These are phyloP conservation scores for Phacellophora camtschatica DNA, from an alignment of 30 jellyfish, hydroid and myxozoan genomes.

Conservation along the genomic window DNA sequence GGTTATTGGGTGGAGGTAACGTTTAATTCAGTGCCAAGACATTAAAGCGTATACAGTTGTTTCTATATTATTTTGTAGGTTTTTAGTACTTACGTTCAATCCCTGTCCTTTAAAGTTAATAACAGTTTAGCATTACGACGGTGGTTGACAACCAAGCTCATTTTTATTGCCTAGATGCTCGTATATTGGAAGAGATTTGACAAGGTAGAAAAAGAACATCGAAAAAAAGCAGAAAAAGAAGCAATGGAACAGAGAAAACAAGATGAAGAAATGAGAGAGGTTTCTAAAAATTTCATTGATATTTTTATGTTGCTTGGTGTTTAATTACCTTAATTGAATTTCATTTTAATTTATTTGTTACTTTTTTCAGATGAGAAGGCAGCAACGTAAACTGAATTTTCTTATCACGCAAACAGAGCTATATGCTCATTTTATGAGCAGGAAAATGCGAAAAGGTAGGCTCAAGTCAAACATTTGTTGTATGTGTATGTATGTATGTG, in stretches of 20 bases:
- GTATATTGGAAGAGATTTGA: conserved; percentile 93
- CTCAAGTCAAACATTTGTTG: too few relatives aligned
- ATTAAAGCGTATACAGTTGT: too few relatives aligned
- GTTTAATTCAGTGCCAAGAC: too few relatives aligned
- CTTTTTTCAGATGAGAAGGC: conserved; percentile 86
- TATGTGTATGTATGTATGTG: too few relatives aligned
- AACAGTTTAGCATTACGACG: too few relatives aligned
- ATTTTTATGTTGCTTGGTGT: neutral
- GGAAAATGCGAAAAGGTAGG: conserved; percentile 93
- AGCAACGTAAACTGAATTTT: conserved; percentile 91
- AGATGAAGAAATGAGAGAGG: conserved; percentile 98
- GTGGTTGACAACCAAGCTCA: neutral
- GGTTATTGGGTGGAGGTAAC: too few relatives aligned
- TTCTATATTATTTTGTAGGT: too few relatives aligned
- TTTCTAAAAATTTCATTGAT: neutral
- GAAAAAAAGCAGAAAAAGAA: conserved; percentile 96
- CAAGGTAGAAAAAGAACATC: conserved; percentile 90
- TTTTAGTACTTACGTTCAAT: too few relatives aligned
- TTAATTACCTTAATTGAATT: neutral
- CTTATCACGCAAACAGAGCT: conserved; percentile 97
- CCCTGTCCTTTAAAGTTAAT: too few relatives aligned
- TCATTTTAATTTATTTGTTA: neutral
- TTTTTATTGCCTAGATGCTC: conserved; percentile 53
- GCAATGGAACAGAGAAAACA: conserved; percentile 92
- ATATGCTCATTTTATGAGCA: conserved; percentile 98